These are phyloP conservation scores for Cylloceria caligata DNA, from an alignment of 2,888 invertebrate genomes.

Conservation along the genomic window DNA sequence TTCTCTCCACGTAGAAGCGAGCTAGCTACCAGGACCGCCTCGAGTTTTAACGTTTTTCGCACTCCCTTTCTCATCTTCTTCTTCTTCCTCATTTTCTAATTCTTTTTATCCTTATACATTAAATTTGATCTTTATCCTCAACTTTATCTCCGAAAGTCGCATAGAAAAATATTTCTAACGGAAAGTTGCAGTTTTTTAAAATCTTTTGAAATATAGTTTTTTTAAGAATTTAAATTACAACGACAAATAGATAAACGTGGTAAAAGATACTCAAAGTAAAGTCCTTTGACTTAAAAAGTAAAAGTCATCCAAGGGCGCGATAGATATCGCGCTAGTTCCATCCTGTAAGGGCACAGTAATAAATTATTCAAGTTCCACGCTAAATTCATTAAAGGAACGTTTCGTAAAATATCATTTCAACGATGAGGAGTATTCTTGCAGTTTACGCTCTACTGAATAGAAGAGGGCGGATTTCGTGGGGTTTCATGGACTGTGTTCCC, in stretches of 20 bases:
- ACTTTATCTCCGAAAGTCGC: too few species aligned
- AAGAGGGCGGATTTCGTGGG: too few species aligned
- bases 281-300: too few species aligned
- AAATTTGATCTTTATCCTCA: background rate
- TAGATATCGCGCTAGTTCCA: too few species aligned
- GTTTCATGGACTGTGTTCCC: background rate
- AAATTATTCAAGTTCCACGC: background rate
- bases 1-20: constrained; percentile 74
- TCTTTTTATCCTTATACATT: background rate
- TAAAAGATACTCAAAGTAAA: too few species aligned
- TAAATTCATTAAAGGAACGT: background rate
- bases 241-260: background rate
- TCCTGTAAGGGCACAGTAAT: too few species aligned
- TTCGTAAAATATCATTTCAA: background rate
- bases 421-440: constrained; percentile 12
- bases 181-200: background rate
- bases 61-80: constrained; percentile 20
- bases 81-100: background rate
- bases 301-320: too few species aligned
- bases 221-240: background rate
- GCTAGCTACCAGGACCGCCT: constrained; percentile 46
- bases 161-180: too few species aligned
- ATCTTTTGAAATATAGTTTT: background rate
- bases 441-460: background rate
- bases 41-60: constrained; percentile 41